A percentile compares a stretch with the other conserved stretches of the same genome.
Conservation (phyloP, 2,888 invertebrate genomes). For the Papilio gigon region DNA sequence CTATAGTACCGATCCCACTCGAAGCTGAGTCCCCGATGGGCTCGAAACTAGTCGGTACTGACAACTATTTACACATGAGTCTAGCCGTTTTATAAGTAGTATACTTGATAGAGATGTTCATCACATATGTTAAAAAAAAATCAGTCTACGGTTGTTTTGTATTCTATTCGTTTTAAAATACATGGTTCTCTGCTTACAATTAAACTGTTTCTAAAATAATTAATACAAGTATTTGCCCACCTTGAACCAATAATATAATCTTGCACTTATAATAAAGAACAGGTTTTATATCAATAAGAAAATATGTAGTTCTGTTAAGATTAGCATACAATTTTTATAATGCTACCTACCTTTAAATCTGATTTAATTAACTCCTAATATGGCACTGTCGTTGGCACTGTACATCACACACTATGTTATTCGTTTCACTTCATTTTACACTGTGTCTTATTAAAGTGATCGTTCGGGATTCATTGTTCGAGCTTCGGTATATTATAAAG, state of each 20-base stretch:
- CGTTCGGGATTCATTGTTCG: slow-evolving; percentile 54
- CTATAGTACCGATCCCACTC: no score
- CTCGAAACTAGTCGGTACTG: no score
- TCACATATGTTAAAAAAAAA: background rate
- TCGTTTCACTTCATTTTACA: slow-evolving; percentile 61
- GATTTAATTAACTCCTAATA: slow-evolving; percentile 64
- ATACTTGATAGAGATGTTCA: no score
- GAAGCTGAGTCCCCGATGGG: no score
- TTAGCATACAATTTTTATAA: slow-evolving; percentile 30
- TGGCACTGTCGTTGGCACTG: slow-evolving; percentile 75
- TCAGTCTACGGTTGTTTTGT: background rate
- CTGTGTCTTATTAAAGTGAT: slow-evolving; percentile 48
- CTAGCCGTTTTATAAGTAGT: no score
- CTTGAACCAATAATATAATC: slow-evolving; percentile 14
- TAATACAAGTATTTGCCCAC: background rate
- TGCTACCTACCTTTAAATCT: slow-evolving; percentile 64
- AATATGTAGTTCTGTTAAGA: slow-evolving; percentile 27
- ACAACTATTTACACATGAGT: no score
- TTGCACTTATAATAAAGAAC: slow-evolving; percentile 27
- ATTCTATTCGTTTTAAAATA: background rate
- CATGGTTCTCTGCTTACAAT: slow-evolving; percentile 5
- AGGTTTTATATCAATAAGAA: slow-evolving; percentile 25
- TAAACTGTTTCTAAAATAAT: slow-evolving; percentile 21
- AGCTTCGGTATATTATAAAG: slow-evolving; percentile 3
- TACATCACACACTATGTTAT: slow-evolving; percentile 77